Evolutionary conservation across 2,888 invertebrate genomes (phyloP), one percentile per base, ranked within the genome.

Genomic region (Biston stratarius): DNA sequence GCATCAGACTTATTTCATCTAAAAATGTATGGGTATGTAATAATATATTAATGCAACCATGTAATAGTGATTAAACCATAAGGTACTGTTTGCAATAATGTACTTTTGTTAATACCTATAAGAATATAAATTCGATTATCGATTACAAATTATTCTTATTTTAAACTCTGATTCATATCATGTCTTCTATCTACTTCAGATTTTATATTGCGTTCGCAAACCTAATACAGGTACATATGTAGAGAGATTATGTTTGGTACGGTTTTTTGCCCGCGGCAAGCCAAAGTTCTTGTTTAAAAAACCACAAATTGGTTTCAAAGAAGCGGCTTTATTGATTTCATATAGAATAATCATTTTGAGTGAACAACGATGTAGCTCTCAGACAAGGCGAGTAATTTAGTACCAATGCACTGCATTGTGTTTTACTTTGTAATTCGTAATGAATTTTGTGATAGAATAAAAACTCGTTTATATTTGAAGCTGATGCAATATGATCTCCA

Each of bases 281-380:
- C 52, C 66, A 49, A 66, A 68, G 62, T 53, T 63, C 40, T 61
- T 63, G 61, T 55, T 60, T 48, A 64, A 60, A 62, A 58, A 74
- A 71, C 74, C 71, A 69, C 71, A 74, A 74, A 72, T 74, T 72
- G 69, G 67, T 53, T 74, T 74, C 74, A 67, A 61, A 66, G 74
- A 74, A 74, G 67, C 72, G 69, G 68, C 65, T 33, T 73, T 65
- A 70, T 74, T 71, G 45, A 64, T 59, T 60, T 49, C 62, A 65
- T 65, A 53, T 42, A 65, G 48, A 36, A 56, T 38, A 38, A 8
- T 38, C 38, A 38, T 60, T 10, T 44, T 40, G 15, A 33, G 48
- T 52, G 45, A 58, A 64, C 9, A 51, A 57, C 44, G 24, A 64
- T 45, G 24, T 44, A 33, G 45, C 45, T 61, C 38, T 42, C 55